phyloP scores from a whole-genome alignment of 2,113 vertebrate genomes.

The Menidia beryllina region DNA sequence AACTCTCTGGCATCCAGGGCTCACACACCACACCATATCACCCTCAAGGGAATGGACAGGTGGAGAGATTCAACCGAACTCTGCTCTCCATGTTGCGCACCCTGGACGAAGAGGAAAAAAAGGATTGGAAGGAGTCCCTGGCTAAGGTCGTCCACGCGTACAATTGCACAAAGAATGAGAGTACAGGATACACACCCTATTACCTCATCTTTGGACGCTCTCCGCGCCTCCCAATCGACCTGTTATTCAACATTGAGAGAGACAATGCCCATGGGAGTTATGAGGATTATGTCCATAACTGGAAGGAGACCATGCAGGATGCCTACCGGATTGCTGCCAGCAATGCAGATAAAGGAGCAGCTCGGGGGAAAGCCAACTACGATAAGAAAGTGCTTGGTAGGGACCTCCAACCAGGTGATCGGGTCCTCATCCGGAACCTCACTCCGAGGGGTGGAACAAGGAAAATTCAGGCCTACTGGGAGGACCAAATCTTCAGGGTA shows the following conservation, averaged over 20 bases:
- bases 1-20: neutral
- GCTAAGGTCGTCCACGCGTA: neutral
- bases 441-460: conserved; percentile 16
- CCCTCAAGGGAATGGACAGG: neutral
- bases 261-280: too few relatives aligned
- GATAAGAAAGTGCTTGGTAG: conserved; percentile 9
- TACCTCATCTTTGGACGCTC: neutral
- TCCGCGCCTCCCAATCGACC: too few relatives aligned
- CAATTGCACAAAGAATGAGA: neutral
- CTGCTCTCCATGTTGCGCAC: neutral
- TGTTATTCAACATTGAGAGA: too few relatives aligned
- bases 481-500: conserved; percentile 27
- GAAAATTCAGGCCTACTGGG: conserved; percentile 48
- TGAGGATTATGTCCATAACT: too few relatives aligned
- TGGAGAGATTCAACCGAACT: neutral
- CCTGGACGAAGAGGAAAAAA: neutral
- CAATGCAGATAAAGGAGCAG: neutral
- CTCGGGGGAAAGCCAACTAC: conserved; percentile 17
- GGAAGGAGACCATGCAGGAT: too few relatives aligned
- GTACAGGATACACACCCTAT: neutral
- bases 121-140: neutral
- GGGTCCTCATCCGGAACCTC: conserved; percentile 22
- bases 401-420: conserved; percentile 4
- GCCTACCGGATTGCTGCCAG: too few relatives aligned
- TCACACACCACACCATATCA: neutral